phyloP scores from a whole-genome alignment of 2,113 vertebrate genomes.

The Lepisosteus osseus region DNA sequence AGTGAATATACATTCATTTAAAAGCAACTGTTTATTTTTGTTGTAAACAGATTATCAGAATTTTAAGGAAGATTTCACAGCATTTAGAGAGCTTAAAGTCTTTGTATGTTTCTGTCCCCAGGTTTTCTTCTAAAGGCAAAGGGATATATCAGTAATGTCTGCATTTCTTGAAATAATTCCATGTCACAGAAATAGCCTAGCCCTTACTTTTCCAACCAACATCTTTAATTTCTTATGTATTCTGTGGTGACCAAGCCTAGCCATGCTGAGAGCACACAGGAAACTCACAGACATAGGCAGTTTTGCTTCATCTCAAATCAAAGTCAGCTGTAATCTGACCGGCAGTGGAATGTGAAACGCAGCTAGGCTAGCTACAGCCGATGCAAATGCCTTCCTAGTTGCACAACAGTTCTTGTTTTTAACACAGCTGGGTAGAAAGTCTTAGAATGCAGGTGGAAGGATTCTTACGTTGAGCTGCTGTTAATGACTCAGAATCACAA shows the following conservation, averaged over 20 bases:
- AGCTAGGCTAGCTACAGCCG: background rate
- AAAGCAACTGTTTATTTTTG: no score
- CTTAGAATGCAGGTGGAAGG: background rate
- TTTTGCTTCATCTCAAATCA: background rate
- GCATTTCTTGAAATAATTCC: no score
- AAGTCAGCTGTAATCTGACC: background rate
- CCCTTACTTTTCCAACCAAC: no score
- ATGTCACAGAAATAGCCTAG: no score
- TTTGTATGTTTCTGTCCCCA: constrained; percentile 51
- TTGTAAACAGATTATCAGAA: no score
- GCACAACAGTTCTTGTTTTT: background rate
- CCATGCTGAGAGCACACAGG: background rate
- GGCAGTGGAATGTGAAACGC: background rate
- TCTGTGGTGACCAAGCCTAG: background rate
- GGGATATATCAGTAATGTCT: background rate
- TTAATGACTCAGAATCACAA: no score
- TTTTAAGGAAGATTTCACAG: no score
- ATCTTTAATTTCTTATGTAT: background rate
- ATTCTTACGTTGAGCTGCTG: no score
- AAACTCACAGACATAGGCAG: background rate
- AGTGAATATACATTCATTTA: no score
- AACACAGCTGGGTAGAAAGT: background rate
- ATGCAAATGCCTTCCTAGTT: background rate
- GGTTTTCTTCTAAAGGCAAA: constrained; percentile 33
- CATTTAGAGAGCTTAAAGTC: no score